Evolutionary conservation across 2,888 invertebrate species (phyloP), one percentile per base, ranked within the genome.

Genomic region (Hylaea fasciaria): DNA sequence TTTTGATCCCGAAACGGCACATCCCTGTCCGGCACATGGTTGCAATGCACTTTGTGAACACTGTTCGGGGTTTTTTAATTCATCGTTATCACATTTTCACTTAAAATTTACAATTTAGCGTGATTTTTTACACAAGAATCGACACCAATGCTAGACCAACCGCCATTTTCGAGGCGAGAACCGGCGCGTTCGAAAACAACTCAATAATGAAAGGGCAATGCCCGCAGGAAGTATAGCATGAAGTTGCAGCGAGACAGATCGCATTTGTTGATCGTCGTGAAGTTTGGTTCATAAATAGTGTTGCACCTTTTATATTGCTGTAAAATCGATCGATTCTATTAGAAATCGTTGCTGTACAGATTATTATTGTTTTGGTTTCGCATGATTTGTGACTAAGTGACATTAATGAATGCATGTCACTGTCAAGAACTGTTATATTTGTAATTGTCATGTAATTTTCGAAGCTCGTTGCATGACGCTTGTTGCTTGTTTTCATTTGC

Each of bases 41-140:
- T 91, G 78, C 66, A 82, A 83, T 69, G 66, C 87, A 89, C 89
- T 81, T 64, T 65, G 78, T 80, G 71, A 70, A 80, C 90, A 90
- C 89, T 85, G 74, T 81, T 83, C 84, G 74, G 76, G 68, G 83
- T 70, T 76, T 88, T 92, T 89, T 92, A 91, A 92, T 91, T 92
- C 91, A 92, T 90, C 75, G 78, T 76, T 78, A 84, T 91, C 87
- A 91, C 92, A 92, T 92, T 87, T 91, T 92, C 87, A 91, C 87
- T 77, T 81, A 91, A 83, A 83, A 86, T 83, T 79, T 75, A 77
- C 74, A 73, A 77, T 72, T 77, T 82, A 82, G 70, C 73, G 72
- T 72, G 75, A 78, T 73, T 69, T 70, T 72, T 78, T 72, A 80
- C 66, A 74, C 69, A 73, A 71, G 68, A 70, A 67, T 69, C 68